These are phyloP conservation scores for Gila robusta DNA, from an alignment of 2,797 vertebrate genomes.

Conservation along the genomic window DNA sequence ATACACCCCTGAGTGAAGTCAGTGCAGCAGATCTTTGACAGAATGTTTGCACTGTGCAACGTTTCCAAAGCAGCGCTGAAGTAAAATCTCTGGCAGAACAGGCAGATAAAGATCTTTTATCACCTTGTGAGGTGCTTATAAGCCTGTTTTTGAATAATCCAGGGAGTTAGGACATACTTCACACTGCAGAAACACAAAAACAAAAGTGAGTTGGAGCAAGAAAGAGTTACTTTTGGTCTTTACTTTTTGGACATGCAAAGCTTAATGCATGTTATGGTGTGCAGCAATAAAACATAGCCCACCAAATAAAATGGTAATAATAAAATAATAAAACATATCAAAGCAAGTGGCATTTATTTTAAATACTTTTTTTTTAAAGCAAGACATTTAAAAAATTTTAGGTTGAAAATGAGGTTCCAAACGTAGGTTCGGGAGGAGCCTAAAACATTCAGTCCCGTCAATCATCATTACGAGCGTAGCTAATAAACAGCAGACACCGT, in stretches of 20 bases:
- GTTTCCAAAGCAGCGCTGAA: background rate
- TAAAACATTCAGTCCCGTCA: no score
- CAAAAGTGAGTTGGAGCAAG: background rate
- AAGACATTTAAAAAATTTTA: background rate
- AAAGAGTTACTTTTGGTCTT: background rate
- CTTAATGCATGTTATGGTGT: background rate
- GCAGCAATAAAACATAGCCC: background rate
- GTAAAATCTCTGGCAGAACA: background rate
- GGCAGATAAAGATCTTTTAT: background rate
- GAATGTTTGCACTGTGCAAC: background rate
- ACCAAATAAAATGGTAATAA: no score
- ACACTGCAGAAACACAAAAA: slow-evolving; percentile 21
- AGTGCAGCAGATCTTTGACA: background rate
- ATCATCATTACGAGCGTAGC: no score
- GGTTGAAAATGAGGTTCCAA: no score
- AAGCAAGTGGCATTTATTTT: background rate
- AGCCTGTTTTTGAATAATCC: background rate
- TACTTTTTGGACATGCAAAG: background rate
- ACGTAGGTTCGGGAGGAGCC: no score
- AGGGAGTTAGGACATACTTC: background rate
- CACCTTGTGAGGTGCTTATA: background rate
- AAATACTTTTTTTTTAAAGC: background rate
- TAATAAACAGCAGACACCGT: no score
- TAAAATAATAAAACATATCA: background rate
- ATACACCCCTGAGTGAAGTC: background rate